Evolutionary conservation across 2,797 vertebrate species (phyloP).

Genomic region (Hippoglossus hippoglossus): DNA sequence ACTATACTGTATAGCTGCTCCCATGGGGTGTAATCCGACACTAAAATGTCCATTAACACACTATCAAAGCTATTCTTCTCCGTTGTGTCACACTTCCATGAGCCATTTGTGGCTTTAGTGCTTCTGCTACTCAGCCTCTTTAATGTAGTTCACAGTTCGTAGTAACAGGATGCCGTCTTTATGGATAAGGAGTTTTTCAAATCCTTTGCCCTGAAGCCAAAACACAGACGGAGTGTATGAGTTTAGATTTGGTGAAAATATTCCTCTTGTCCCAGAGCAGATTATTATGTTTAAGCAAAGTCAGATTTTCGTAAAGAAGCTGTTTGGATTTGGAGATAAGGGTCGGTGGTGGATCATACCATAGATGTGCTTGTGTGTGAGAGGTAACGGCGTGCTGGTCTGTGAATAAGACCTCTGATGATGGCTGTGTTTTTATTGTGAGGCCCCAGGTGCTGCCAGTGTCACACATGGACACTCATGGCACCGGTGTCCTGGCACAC

Average conservation of each 20-base stretch:
- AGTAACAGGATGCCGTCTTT: slow-evolving; percentile 46
- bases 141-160: slow-evolving; percentile 45
- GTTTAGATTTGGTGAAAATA: slow-evolving; percentile 1
- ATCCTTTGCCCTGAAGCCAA: slow-evolving; percentile 26
- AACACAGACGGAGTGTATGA: neutral
- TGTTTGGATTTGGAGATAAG: slow-evolving; percentile 16
- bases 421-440: slow-evolving; percentile 77
- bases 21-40: slow-evolving; percentile 89
- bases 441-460: slow-evolving; percentile 79
- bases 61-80: slow-evolving; percentile 87
- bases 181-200: slow-evolving; percentile 34
- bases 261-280: neutral
- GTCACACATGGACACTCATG: slow-evolving; percentile 79
- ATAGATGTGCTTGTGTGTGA: slow-evolving; percentile 37
- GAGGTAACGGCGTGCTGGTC: slow-evolving; percentile 59
- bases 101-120: slow-evolving; percentile 71
- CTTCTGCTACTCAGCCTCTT: slow-evolving; percentile 52
- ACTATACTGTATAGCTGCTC: slow-evolving; percentile 82
- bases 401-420: slow-evolving; percentile 75
- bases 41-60: slow-evolving; percentile 94
- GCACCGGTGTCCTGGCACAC: slow-evolving; percentile 66
- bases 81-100: slow-evolving; percentile 75
- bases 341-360: slow-evolving; percentile 20
- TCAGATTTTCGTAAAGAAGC: neutral
- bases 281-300: neutral